Percentiles rank a stretch among this genome's conserved stretches.
These are phyloP conservation scores for Spilogale gracilis DNA, from an alignment of 2,113 vertebrate species.

Conservation along the genomic window DNA sequence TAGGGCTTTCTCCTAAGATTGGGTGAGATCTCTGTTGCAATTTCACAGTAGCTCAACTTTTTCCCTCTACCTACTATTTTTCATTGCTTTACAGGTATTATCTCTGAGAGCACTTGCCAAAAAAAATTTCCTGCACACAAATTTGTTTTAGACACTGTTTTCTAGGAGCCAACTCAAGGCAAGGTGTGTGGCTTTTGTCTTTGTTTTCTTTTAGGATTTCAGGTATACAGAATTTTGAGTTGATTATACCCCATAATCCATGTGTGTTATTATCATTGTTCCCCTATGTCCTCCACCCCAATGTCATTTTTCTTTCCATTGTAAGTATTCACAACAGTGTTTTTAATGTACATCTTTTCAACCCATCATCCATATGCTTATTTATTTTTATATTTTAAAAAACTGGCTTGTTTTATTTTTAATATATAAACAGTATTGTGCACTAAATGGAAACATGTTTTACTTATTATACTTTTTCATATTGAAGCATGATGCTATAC, in stretches of 20 bases:
- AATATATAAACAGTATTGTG: not conserved
- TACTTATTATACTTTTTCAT: slow-evolving; percentile 6
- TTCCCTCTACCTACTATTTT: not conserved
- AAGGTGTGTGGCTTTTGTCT: not conserved
- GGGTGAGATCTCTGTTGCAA: not conserved
- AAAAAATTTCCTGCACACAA: not conserved
- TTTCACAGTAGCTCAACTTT: not conserved
- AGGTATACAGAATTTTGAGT: not conserved
- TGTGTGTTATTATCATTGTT: not conserved
- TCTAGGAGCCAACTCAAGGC: not conserved
- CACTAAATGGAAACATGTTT: not conserved
- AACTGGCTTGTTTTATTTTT: not conserved
- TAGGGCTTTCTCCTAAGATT: not conserved
- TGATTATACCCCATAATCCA: not conserved
- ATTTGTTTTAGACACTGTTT: not conserved
- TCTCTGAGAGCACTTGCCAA: not conserved
- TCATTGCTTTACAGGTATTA: not conserved
- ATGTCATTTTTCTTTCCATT: not conserved
- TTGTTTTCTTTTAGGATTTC: not conserved
- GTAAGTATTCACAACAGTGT: not conserved
- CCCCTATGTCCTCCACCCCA: not conserved
- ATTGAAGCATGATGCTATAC: not conserved
- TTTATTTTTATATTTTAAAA: not conserved
- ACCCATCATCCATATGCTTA: not conserved
- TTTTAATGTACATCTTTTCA: not conserved